These are phyloP conservation scores for Odocoileus virginianus DNA, from an alignment of 2,113 vertebrate genomes.

Conservation along the genomic window DNA sequence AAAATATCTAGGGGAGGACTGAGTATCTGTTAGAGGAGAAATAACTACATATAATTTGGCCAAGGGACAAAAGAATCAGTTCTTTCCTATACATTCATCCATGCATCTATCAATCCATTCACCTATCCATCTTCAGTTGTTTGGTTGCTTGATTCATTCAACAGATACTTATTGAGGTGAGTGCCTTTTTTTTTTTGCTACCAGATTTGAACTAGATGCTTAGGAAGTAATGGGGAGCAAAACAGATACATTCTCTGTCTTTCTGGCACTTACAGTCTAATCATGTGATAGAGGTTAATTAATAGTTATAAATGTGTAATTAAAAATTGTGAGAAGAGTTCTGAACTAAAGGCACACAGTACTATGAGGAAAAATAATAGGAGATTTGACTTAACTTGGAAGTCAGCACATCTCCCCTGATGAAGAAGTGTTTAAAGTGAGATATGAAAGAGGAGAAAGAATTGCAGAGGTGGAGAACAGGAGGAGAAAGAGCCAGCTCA, in stretches of 20 bases:
- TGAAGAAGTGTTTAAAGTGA: neutral
- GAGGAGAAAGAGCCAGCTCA: neutral
- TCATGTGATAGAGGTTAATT: neutral
- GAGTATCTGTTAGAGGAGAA: neutral
- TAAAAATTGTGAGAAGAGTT: neutral
- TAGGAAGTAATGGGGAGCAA: neutral
- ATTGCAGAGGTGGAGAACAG: neutral
- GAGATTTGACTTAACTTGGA: neutral
- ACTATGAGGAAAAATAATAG: neutral
- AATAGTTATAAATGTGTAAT: neutral
- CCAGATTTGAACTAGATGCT: neutral
- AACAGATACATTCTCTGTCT: neutral
- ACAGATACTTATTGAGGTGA: neutral
- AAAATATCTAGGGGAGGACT: neutral
- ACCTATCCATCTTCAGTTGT: neutral
- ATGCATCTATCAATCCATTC: neutral
- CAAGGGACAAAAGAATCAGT: neutral
- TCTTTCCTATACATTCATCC: neutral
- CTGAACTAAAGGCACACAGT: neutral
- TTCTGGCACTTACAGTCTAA: neutral
- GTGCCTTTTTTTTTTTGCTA: neutral
- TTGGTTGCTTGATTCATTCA: neutral
- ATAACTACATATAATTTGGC: neutral
- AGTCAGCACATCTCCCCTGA: neutral
- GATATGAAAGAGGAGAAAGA: neutral